phyloP scores from a whole-genome alignment of 2,888 invertebrate genomes.

The Scaptomyza polygonia region DNA sequence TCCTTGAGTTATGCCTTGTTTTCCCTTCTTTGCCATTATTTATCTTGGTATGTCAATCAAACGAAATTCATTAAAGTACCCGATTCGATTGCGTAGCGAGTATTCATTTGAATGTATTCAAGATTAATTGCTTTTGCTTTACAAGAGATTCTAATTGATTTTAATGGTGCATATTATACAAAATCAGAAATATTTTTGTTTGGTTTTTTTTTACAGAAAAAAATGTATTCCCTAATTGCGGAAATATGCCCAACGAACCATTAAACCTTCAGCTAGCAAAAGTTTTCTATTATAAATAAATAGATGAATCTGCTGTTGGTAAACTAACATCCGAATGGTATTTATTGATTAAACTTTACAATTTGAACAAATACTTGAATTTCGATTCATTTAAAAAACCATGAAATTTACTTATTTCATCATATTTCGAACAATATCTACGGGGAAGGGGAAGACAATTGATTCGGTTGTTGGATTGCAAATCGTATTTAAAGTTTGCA shows the following conservation, averaged over 20 bases:
- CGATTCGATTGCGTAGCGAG: conserved; percentile 1
- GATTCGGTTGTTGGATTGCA: conserved; percentile 57
- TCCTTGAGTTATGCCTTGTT: conserved; percentile 30
- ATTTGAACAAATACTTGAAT: background rate
- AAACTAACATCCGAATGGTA: background rate
- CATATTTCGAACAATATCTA: conserved; percentile 53
- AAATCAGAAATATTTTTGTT: background rate
- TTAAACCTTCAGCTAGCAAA: no score
- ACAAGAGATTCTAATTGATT: conserved; percentile 56
- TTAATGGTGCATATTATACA: conserved; percentile 34
- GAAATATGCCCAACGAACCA: background rate
- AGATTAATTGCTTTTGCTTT: conserved; percentile 38
- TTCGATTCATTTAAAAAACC: background rate
- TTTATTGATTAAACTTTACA: conserved; percentile 1
- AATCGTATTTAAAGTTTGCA: conserved; percentile 67
- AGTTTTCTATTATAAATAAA: background rate
- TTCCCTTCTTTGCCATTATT: conserved; percentile 29
- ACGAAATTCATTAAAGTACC: conserved; percentile 49
- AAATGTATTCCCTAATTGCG: background rate
- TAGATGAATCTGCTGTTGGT: background rate
- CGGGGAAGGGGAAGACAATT: conserved; percentile 62
- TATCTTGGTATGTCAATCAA: conserved; percentile 64
- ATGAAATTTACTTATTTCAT: conserved; percentile 20
- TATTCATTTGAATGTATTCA: conserved; percentile 42
- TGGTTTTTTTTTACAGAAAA: background rate